Conservation (phyloP, 35 echinoderm and acorn worm genomes). For the Ptychodera flava region DNA sequence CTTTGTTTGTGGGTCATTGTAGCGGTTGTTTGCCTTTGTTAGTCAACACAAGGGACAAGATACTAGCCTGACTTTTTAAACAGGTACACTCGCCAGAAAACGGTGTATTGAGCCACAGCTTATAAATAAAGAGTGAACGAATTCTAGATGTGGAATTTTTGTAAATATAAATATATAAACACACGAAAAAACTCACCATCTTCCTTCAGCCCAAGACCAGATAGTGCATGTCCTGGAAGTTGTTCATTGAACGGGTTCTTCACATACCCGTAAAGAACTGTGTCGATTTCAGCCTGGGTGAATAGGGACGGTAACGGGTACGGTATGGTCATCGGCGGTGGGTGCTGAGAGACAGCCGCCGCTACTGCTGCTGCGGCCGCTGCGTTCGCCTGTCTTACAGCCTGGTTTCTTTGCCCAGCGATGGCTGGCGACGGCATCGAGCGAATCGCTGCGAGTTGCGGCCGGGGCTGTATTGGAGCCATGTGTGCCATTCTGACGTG, state of each 20-base stretch:
- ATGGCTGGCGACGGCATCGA: background rate
- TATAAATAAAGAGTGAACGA: too few species aligned
- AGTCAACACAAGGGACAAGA: too few species aligned
- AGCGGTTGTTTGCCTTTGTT: background rate
- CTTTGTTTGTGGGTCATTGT: background rate
- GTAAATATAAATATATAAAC: too few species aligned
- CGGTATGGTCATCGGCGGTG: background rate
- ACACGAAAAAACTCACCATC: background rate
- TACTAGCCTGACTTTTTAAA: too few species aligned
- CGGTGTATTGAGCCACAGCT: too few species aligned
- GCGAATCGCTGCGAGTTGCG: background rate
- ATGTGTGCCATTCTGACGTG: background rate
- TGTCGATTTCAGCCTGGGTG: background rate
- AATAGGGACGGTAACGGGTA: background rate
- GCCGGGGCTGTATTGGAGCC: background rate
- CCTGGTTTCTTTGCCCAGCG: too few species aligned
- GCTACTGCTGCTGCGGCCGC: too few species aligned
- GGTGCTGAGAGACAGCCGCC: background rate
- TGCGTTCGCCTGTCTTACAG: too few species aligned
- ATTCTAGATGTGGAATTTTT: too few species aligned
- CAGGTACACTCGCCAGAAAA: too few species aligned
- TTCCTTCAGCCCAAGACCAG: background rate
- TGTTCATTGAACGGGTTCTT: background rate
- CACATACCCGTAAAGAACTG: background rate
- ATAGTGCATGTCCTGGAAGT: background rate